Base-by-base conservation (phyloP, 23 tunicate genomes). In the Ascidia mentula region DNA sequence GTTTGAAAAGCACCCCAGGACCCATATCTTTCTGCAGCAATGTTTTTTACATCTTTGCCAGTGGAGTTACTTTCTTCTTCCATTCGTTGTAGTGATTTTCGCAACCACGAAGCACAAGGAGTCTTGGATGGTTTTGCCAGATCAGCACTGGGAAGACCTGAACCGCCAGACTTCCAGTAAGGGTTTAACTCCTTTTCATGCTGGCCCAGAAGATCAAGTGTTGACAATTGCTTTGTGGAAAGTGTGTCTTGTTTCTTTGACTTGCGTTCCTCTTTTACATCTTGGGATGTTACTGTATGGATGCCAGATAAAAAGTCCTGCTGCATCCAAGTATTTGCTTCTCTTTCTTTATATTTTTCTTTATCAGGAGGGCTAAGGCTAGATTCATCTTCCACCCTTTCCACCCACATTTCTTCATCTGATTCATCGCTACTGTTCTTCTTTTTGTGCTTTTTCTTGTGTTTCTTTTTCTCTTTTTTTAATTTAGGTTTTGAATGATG, bases 11-110 rank as follows among this genome's bases (percentile, higher is more conserved):
- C 87, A 30, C 75, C 59, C 85, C 88, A 84, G 6, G 98, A 93
- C 2, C 93, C 98, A 84, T 93, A 93, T 22, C 98, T 40, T 22
- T 88, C 90, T n/a, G 93, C 86, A 7, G 98, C 98, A 65, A 93
- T 88, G 12, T 42, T 36, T 74, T 93, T 89, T 7, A 93, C 34
- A 36, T 73, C 65, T 69, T 79, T 37, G 36, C 89, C 93, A 38
- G 80, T 70, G 31, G 88, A 81, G 40, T 81, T 75, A 38, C 90
- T 86, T 59, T 93, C 94, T 45, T 93, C 98, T 79, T 93, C 79
- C 98, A 93, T 93, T 45, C 98, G 76, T 80, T 80, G 84, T 24
- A 93, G 75, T 22, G 98, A 93, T 72, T 78, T 40, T 32, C 72
- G 74, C 18, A 93, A 70, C 98, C 98, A 93, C 0, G 53, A 84